A percentile compares a stretch with the other conserved stretches of the same genome.
phyloP scores from a whole-genome alignment of 2,888 invertebrate genomes.

The Amphimallon solstitiale region DNA sequence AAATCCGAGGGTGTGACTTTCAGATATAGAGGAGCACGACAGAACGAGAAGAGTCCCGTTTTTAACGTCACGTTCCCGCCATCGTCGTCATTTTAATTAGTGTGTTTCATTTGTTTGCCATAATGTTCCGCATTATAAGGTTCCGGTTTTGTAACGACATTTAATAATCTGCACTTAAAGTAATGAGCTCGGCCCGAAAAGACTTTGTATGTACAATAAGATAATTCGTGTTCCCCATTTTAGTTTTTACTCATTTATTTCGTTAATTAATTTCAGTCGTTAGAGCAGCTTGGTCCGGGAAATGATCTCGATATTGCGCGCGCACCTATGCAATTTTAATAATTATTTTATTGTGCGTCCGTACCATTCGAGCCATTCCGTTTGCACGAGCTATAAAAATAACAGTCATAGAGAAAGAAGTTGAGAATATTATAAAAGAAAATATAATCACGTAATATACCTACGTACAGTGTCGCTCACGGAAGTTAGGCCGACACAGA shows the following conservation, averaged over 20 bases:
- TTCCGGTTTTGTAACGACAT: conserved; percentile 22
- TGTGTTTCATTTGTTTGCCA: conserved; percentile 33
- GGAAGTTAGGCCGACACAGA: too few species aligned
- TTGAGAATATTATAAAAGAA: too few species aligned
- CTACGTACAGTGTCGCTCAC: too few species aligned
- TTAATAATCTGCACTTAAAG: conserved; percentile 32
- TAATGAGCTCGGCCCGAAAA: not conserved
- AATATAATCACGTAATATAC: too few species aligned
- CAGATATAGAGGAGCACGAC: conserved; percentile 7
- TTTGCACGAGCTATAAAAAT: too few species aligned
- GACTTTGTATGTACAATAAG: conserved; percentile 5
- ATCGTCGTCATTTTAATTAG: conserved; percentile 29
- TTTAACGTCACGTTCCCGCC: not conserved
- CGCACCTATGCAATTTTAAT: too few species aligned
- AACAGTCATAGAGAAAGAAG: too few species aligned
- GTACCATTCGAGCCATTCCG: too few species aligned
- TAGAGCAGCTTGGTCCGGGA: not conserved
- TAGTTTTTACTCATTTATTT: conserved; percentile 6
- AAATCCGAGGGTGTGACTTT: conserved; percentile 22
- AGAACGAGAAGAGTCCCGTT: conserved; percentile 2
- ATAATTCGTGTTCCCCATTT: conserved; percentile 16
- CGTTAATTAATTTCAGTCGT: conserved; percentile 9
- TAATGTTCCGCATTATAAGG: conserved; percentile 28
- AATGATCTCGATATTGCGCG: not conserved
- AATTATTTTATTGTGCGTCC: too few species aligned